Conservation (phyloP, 2,888 invertebrate species). For the Eupithecia subumbrata region DNA sequence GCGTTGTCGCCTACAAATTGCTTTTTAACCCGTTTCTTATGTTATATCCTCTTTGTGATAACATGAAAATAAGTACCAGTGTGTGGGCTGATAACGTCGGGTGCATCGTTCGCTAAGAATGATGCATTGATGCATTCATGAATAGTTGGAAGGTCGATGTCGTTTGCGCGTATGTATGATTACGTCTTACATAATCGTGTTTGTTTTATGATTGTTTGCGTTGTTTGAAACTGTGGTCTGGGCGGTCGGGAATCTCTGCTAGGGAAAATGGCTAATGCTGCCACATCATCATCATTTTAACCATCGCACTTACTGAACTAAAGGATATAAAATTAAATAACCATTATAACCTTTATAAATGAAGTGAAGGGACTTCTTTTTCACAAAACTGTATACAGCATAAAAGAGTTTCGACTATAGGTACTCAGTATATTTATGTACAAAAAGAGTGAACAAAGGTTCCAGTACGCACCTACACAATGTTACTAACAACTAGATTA, state of each 20-base stretch:
- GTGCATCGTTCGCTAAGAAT: slow-evolving; percentile 74
- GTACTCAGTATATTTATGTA: no score
- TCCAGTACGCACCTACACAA: no score
- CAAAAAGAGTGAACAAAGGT: no score
- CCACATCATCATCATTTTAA: not conserved
- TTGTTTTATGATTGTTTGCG: slow-evolving; percentile 63
- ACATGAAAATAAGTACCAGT: slow-evolving; percentile 67
- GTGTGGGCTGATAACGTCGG: slow-evolving; percentile 74
- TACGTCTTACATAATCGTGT: slow-evolving; percentile 73
- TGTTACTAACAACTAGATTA: no score
- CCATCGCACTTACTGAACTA: not conserved
- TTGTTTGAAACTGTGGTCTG: slow-evolving; percentile 50
- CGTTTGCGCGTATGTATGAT: slow-evolving; percentile 66
- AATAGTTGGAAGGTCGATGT: slow-evolving; percentile 73
- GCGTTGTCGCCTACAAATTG: slow-evolving; percentile 47
- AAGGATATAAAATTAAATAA: no score
- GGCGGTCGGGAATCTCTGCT: slow-evolving; percentile 5
- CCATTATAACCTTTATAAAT: no score
- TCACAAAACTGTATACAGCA: no score
- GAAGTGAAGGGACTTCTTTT: no score
- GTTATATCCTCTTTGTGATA: slow-evolving; percentile 65
- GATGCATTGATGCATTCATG: slow-evolving; percentile 76
- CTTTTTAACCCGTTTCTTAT: slow-evolving; percentile 54
- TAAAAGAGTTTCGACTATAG: no score
- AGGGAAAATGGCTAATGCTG: not conserved